Percentiles rank a stretch among this genome's conserved stretches.
phyloP scores from a whole-genome alignment of 2,797 vertebrate species.

The Tolypeutes matacus region DNA sequence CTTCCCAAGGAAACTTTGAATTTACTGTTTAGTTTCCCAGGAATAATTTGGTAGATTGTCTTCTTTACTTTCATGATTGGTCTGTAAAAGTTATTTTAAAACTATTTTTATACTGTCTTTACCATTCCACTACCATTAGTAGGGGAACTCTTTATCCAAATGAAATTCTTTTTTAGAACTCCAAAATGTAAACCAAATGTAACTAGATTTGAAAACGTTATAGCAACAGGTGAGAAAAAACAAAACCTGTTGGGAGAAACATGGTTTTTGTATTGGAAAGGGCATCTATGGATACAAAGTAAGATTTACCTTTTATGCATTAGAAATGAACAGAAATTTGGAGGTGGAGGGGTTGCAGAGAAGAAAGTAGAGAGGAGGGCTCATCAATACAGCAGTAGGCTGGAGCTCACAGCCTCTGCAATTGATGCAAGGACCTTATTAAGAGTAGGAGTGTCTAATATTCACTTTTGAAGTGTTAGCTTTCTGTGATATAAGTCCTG shows the following conservation, averaged over 20 bases:
- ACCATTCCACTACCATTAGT: too few relatives aligned
- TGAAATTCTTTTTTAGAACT: constrained; percentile 1
- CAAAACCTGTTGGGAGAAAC: not conserved
- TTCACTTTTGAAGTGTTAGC: not conserved
- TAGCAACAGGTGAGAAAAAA: not conserved
- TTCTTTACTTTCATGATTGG: not conserved
- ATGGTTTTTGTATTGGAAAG: not conserved
- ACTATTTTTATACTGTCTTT: too few relatives aligned
- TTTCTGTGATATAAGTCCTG: constrained; percentile 7
- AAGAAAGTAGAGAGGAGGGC: not conserved
- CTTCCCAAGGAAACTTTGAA: not conserved
- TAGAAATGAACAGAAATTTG: not conserved
- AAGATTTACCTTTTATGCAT: not conserved
- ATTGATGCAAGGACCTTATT: not conserved
- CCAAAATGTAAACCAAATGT: not conserved
- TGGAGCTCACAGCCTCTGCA: not conserved
- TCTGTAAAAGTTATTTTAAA: not conserved
- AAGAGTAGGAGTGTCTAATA: not conserved
- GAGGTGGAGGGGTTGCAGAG: not conserved
- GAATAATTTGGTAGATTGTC: not conserved
- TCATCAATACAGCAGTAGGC: not conserved
- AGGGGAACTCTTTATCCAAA: not conserved
- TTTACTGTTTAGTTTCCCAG: not conserved
- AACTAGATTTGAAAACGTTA: not conserved
- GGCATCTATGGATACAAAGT: not conserved